Evolutionary conservation across 1,140 invertebrate species (phyloP).

Genomic region (Schmidtea mediterranea): DNA sequence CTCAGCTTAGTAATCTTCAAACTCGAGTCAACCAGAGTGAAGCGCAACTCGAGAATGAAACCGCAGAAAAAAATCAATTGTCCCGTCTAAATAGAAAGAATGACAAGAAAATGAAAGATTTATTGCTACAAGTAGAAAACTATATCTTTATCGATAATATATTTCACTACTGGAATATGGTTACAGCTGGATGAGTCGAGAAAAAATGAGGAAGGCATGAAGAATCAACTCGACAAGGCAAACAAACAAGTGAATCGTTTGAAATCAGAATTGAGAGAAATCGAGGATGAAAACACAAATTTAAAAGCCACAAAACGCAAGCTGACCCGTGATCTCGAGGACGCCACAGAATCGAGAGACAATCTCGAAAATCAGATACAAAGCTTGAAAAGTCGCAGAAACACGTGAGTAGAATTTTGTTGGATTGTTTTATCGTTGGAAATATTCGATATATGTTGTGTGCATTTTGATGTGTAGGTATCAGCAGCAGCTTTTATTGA

Average conservation of each 20-base stretch:
- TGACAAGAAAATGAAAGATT: no score
- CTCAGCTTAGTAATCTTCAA: background rate
- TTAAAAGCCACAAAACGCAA: background rate
- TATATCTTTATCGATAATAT: background rate
- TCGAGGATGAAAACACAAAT: slow-evolving; percentile 1
- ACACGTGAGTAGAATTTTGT: no score
- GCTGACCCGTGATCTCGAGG: background rate
- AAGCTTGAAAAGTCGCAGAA: no score
- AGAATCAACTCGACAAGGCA: background rate
- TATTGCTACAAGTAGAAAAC: no score
- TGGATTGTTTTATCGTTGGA: no score
- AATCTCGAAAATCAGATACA: no score
- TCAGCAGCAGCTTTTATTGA: no score
- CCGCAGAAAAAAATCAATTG: background rate
- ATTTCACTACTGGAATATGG: background rate
- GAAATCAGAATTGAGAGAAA: background rate
- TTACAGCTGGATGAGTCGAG: background rate
- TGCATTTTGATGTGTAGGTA: no score
- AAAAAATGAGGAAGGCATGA: background rate
- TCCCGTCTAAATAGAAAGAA: no score
- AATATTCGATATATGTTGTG: no score
- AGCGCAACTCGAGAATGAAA: background rate
- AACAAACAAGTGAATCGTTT: background rate
- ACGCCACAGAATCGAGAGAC: background rate
- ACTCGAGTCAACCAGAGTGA: background rate